A percentile compares a stretch with the other conserved stretches of the same genome.
phyloP scores from a whole-genome alignment of 2,113 vertebrate species.

The Leucosticte australis region DNA sequence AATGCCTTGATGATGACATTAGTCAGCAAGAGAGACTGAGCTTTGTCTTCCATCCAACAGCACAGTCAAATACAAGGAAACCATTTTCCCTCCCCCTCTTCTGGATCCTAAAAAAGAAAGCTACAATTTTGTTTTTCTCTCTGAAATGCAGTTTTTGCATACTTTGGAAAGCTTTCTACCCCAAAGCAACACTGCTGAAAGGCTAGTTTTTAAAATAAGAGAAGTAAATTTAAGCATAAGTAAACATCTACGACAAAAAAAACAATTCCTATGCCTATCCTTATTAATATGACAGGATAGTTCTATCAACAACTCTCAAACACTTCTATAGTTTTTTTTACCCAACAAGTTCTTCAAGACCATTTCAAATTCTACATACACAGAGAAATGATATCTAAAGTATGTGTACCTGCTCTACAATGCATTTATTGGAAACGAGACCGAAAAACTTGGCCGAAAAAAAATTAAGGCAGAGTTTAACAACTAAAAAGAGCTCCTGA shows the following conservation, averaged over 20 bases:
- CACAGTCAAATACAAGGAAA: constrained; percentile 67
- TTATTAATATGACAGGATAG: background rate
- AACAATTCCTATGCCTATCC: background rate
- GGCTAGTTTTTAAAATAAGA: background rate
- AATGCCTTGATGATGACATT: constrained; percentile 64
- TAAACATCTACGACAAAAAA: background rate
- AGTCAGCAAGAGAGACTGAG: constrained; percentile 64
- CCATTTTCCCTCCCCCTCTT: constrained; percentile 66
- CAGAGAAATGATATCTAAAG: background rate
- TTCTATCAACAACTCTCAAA: background rate
- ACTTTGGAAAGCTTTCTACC: constrained; percentile 2
- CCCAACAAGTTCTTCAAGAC: background rate
- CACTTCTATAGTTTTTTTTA: background rate
- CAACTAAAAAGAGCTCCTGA: background rate
- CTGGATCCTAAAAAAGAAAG: constrained; percentile 48
- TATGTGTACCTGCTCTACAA: background rate
- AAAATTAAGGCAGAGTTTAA: background rate
- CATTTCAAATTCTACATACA: background rate
- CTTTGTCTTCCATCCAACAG: constrained; percentile 60
- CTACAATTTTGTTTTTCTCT: constrained; percentile 57
- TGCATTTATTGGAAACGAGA: background rate
- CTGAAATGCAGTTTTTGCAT: constrained; percentile 39
- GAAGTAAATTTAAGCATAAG: background rate
- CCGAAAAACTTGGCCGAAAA: background rate
- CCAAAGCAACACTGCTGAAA: background rate